phyloP scores from a whole-genome alignment of 2,113 vertebrate genomes.

The Nesogale talazaci region DNA sequence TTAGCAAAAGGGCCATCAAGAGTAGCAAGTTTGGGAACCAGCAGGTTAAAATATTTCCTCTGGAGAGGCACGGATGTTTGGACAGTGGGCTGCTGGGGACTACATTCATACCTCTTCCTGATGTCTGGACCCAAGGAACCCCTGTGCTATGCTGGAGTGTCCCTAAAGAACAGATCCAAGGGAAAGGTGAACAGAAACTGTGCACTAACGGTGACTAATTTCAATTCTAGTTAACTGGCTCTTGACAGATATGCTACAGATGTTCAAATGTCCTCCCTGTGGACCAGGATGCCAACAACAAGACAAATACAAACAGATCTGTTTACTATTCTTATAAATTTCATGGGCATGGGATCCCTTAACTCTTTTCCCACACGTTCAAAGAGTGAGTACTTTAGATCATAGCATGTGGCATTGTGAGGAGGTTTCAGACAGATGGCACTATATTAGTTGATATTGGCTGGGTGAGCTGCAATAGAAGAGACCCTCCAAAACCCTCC shows the following conservation, averaged over 20 bases:
- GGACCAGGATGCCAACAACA: conserved; percentile 68
- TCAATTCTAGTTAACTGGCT: conserved; percentile 68
- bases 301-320: conserved; percentile 60
- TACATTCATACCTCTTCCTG: conserved; percentile 19
- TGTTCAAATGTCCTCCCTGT: conserved; percentile 74
- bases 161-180: conserved; percentile 47
- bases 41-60: conserved; percentile 5
- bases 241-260: conserved; percentile 66
- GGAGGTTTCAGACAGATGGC: neutral
- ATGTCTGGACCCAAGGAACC: conserved; percentile 42
- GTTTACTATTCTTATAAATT: conserved; percentile 45
- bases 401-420: neutral
- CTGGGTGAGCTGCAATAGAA: neutral
- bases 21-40: conserved; percentile 16
- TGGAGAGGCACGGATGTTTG: conserved; percentile 1
- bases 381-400: conserved; percentile 11
- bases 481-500: neutral
- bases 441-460: neutral
- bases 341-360: conserved; percentile 1
- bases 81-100: conserved; percentile 9
- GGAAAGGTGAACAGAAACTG: conserved; percentile 48
- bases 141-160: conserved; percentile 31
- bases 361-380: neutral
- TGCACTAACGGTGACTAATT: conserved; percentile 59
- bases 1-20: conserved; percentile 21